A percentile compares a stretch with the other conserved stretches of the same genome.
phyloP scores from a whole-genome alignment of 2,113 vertebrate species.

The Cacatua alba region DNA sequence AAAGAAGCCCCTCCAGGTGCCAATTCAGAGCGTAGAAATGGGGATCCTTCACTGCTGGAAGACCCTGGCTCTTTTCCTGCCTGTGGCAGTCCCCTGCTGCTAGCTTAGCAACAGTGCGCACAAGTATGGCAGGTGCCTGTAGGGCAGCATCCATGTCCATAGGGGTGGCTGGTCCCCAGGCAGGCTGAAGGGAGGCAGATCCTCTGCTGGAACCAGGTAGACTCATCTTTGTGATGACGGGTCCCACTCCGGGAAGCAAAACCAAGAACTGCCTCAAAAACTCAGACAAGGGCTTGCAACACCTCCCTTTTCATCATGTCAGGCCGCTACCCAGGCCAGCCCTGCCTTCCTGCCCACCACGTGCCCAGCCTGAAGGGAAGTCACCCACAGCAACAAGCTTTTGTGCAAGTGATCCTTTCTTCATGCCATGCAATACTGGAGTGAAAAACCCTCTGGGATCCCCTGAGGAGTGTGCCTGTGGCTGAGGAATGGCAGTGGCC shows the following conservation, averaged over 20 bases:
- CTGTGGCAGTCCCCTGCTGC: neutral
- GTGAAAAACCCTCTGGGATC: fast-evolving
- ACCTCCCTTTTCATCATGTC: slow-evolving; percentile 8
- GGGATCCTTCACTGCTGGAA: neutral
- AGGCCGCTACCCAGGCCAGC: neutral
- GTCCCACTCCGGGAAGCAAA: neutral
- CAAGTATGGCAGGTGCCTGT: neutral
- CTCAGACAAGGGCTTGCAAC: neutral
- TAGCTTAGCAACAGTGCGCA: neutral
- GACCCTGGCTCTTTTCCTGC: neutral
- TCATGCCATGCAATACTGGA: neutral
- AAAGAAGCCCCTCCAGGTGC: neutral
- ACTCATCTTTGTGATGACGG: neutral
- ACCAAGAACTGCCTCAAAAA: neutral
- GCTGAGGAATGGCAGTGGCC: fast-evolving
- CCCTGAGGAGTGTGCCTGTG: neutral
- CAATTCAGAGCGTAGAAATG: neutral
- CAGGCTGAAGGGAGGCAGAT: neutral
- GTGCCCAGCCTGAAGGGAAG: neutral
- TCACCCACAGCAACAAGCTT: neutral
- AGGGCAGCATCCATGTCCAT: neutral
- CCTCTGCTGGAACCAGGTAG: neutral
- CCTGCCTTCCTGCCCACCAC: neutral
- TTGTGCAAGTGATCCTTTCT: neutral
- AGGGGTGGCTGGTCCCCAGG: neutral